Evolutionary conservation across 2,888 invertebrate genomes (phyloP), one percentile per base, ranked within the genome.

Genomic region (Nudaria mundana): DNA sequence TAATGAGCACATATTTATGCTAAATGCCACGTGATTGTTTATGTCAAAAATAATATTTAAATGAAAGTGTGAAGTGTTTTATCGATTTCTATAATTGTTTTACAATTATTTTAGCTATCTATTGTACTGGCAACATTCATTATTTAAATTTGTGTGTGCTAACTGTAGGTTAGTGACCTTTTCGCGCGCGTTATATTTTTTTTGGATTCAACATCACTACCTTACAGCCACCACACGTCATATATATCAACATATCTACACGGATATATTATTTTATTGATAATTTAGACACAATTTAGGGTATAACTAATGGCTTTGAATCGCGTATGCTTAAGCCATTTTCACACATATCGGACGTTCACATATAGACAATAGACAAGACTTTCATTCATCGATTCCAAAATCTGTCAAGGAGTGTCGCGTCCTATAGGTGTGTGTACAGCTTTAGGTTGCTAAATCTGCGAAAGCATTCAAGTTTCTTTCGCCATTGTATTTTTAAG

Each of bases 31-130:
- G 47, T 48, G 15, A 42, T 48, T 37, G 20, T 44, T 49, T 44
- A 46, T 46, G 33, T 58, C 48, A 50, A 51, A 57, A 57, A 36
- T 51, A 54, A 41, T 39, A 48, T 48, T 54, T 47, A 44, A 49
- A 22, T 50, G 50, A 49, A 45, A 44, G 48, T 49, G 57, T 59
- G 54, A 45, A 53, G 45, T 46, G 52, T 51, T 55, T 51, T 18
- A 18, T 18, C 18, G 5, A 4, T 18, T 18, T 18, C 5, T 5
- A 18, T 20, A 5, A 46, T 55, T 75, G 2, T 76, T 81, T 67
- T 77, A 84, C 81, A 85, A 73, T 81, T 74, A 76, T 71, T 69
- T 80, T 79, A 78, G 75, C 84, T 85, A 85, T 79, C 80, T 81
- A 77, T 55, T 57, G 60, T 60, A 60, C 72, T 77, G 77, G 73